Evolutionary conservation across 2,113 vertebrate genomes (phyloP).

Genomic region (Jacana jacana): DNA sequence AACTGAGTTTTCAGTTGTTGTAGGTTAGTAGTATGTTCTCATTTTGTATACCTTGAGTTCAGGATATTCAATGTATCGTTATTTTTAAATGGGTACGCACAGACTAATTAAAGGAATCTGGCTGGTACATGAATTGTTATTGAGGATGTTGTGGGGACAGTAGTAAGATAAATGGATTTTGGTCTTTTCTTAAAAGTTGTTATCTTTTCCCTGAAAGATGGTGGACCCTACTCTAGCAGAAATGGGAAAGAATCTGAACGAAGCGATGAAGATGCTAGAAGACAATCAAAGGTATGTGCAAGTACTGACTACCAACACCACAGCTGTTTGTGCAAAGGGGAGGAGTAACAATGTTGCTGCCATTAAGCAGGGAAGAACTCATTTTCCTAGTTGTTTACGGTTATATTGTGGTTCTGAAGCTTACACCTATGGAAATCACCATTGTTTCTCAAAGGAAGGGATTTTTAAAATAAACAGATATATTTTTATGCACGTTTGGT

Average conservation of each 20-base stretch:
- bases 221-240: constrained; percentile 86
- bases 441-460: neutral
- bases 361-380: neutral
- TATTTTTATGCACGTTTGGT: neutral
- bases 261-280: constrained; percentile 92
- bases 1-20: neutral
- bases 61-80: neutral
- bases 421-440: neutral
- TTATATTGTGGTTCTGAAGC: neutral
- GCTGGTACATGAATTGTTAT: neutral
- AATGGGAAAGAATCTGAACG: constrained; percentile 91
- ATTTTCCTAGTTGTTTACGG: neutral
- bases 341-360: neutral
- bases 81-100: neutral
- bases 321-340: neutral
- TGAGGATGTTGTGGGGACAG: neutral
- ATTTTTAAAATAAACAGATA: neutral
- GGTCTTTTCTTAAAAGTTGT: neutral
- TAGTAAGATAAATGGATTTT: neutral
- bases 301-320: neutral
- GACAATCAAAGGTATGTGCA: constrained; percentile 81
- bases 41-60: neutral
- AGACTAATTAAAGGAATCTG: neutral
- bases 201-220: constrained; percentile 71
- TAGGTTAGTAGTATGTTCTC: neutral